Base-by-base conservation (phyloP, 2,797 vertebrate species). In the Characodon lateralis region DNA sequence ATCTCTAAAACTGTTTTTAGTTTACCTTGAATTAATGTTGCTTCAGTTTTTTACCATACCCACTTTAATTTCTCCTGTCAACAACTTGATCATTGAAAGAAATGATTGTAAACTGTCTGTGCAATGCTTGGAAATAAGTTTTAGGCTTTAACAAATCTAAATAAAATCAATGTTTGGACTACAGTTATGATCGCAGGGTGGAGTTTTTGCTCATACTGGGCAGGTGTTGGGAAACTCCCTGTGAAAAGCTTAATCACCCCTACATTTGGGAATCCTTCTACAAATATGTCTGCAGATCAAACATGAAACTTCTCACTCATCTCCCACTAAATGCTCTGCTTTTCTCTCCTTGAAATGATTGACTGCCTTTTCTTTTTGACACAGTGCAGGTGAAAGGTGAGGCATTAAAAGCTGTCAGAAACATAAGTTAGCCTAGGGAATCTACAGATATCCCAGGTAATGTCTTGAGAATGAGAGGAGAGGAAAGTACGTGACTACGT, bases 271-370 rank as follows among this genome's bases (percentile, higher is more conserved):
- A 93, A 92, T 90, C 87, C 89, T 85, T 89, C 76, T 79, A 86
- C 83, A 93, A 89, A 90, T 87, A 93, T 91, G 89, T 88, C 88
- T 87, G 83, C 89, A 92, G 89, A 92, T 93, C 90, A 92, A 89
- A 89, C 89, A 89, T 89, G 88, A 78, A 88, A 85, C 85, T 88
- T 90, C 85, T 94, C 92, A 92, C 89, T 95, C 93, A 92, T 94
- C 94, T 88, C 85, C 61, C 24, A 22, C 88, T 89, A 87, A 93
- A 92, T 76, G 85, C 87, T 83, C 46, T 10, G 86, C 82, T 90
- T 87, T 93, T 91, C 89, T 87, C 71, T 81, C 50, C 79, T 74
- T 8, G 4, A 76, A 79, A 85, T 94, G 93, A 94, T 92, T 78
- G 86, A 94, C 94, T 76, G 68, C 80, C 65, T 86, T 83, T 87